Conservation (phyloP, 2,888 invertebrate species). For the Chloromyia formosa region DNA sequence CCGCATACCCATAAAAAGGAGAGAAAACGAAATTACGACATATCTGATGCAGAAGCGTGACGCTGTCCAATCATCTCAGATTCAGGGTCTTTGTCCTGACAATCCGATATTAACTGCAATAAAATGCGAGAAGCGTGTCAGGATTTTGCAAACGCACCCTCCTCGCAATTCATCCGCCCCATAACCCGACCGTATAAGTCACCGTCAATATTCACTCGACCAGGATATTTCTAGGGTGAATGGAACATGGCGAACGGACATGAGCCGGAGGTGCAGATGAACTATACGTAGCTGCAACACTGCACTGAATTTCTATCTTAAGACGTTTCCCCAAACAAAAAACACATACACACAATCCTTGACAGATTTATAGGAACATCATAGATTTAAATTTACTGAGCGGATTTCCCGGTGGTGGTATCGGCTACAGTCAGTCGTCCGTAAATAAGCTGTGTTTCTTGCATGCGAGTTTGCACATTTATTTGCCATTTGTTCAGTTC, state of each 20-base stretch:
- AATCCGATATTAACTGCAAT: constrained; percentile 34
- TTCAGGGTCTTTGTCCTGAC: neutral
- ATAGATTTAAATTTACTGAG: constrained; percentile 34
- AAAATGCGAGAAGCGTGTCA: constrained; percentile 47
- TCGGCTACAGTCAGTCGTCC: neutral
- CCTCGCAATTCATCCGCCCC: constrained; percentile 27
- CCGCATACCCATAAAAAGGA: constrained; percentile 3
- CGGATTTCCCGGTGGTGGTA: neutral
- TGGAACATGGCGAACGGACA: neutral
- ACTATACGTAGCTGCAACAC: neutral
- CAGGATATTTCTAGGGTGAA: constrained; percentile 12
- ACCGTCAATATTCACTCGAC: constrained; percentile 26
- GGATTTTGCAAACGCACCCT: constrained; percentile 21
- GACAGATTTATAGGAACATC: constrained; percentile 29
- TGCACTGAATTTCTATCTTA: too few relatives aligned
- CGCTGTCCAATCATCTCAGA: constrained; percentile 29
- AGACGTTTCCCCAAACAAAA: neutral
- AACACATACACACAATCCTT: constrained; percentile 18
- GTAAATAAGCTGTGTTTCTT: constrained; percentile 7
- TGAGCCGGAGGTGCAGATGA: constrained; percentile 2
- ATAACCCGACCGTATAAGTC: neutral
- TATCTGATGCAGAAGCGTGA: neutral
- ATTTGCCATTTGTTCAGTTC: constrained; percentile 1
- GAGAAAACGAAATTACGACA: constrained; percentile 26
- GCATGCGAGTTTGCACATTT: neutral